Percentiles rank a stretch among this genome's conserved stretches.
Evolutionary conservation across 2,888 invertebrate genomes (phyloP).

Genomic region (Parnassius orleans): DNA sequence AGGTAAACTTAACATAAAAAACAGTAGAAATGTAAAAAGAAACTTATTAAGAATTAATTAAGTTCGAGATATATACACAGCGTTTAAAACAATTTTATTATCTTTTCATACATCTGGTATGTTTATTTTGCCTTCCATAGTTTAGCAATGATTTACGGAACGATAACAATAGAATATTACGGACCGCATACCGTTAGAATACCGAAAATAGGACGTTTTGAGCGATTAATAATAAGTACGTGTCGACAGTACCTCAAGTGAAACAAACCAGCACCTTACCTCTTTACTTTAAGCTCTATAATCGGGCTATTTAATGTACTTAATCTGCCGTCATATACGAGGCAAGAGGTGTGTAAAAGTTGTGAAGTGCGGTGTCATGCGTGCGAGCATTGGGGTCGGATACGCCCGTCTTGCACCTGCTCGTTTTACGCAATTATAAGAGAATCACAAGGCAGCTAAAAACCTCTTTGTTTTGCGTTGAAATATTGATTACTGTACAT

Average conservation of each 20-base stretch:
- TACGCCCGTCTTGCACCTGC: slow-evolving; percentile 15
- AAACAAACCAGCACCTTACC: slow-evolving; percentile 3
- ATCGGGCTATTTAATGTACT: not conserved
- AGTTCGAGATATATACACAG: too few species aligned
- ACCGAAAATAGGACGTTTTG: slow-evolving; percentile 56
- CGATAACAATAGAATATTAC: slow-evolving; percentile 43
- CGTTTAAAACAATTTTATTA: not conserved
- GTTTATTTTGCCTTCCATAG: slow-evolving; percentile 3
- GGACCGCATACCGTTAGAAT: slow-evolving; percentile 48
- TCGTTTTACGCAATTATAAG: slow-evolving; percentile 11
- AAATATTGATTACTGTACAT: not conserved
- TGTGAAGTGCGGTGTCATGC: slow-evolving; percentile 41
- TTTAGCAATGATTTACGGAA: slow-evolving; percentile 19
- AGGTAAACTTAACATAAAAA: too few species aligned
- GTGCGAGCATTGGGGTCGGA: slow-evolving; percentile 47
- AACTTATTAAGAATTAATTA: too few species aligned
- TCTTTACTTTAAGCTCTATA: slow-evolving; percentile 1
- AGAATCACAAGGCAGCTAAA: slow-evolving; percentile 6
- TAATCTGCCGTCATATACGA: slow-evolving; percentile 21
- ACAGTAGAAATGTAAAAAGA: too few species aligned
- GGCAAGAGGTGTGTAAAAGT: slow-evolving; percentile 47
- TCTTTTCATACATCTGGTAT: slow-evolving; percentile 11
- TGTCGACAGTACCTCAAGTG: slow-evolving; percentile 10
- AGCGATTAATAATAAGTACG: slow-evolving; percentile 31
- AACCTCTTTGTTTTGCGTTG: not conserved